Base-by-base conservation (phyloP, 2,113 vertebrate species). In the Tychaedon coryphoeus region DNA sequence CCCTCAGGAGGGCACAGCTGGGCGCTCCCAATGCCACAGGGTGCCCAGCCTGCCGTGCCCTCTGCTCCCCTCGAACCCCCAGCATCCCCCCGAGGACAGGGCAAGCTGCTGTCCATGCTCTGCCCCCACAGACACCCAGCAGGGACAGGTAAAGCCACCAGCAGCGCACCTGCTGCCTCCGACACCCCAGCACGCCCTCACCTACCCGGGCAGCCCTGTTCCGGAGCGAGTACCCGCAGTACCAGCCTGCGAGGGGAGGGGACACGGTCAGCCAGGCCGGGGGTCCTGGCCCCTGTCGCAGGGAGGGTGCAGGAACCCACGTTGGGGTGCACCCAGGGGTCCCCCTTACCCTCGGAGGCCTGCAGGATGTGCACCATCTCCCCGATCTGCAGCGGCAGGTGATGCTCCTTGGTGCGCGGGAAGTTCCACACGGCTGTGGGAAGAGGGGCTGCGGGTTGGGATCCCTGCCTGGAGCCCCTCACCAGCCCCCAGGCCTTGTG, bases 321-420 rank as follows among this genome's bases (percentile, higher is more conserved):
- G 4, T 0, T 13, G 13, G 72, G 45, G 19, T 36, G 34, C 34
- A 8, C 2, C 33, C 0, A 0, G 12, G 36, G 6, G 8, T 26
- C 12, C 10, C 69, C 42, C 94, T 93, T 65, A 93, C 96, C 95
- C 92, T 96, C 96, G 1, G 85, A 93, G 25, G 83, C 92, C 79
- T 93, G 94, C 66, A 96, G 94, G 82, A 96, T 95, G 58, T 73
- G 93, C 89, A 96, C 96, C 4, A 88, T 90, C 89, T 97, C 97
- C 79, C 97, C 97, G 2, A 97, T 57, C 56, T 96, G 92, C 79
- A 97, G 96, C 1, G 96, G 88, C 9, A 97, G 95, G 84, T 97
- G 96, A 71, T 97, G 95, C 62, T 97, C 95, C 2, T 81, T 77
- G 62, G 93, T 96, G 57, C 92, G 18, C 0, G 62, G 56, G 67